Evolutionary conservation across 2,888 invertebrate species (phyloP), one percentile per base, ranked within the genome.

Genomic region (Cabera pusaria): DNA sequence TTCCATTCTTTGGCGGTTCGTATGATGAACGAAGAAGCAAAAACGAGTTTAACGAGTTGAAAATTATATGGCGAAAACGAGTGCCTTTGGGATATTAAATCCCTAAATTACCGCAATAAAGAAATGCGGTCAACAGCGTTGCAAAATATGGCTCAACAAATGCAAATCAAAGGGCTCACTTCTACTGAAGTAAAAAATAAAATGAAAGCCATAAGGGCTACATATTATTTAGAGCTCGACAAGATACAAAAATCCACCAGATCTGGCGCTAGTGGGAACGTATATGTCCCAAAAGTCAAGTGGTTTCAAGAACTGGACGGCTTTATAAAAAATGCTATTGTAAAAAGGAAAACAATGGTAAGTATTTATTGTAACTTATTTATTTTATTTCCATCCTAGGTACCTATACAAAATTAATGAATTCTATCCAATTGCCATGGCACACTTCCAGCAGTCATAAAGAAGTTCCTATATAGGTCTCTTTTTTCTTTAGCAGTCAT

Each of bases 261-360:
- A 50, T 46, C 50, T 22, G 50, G 50, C 27, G 50, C 42, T 50
- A 25, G 40, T 41, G 42, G 44, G 12, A 33, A 45, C 24, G 44
- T 50, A 8, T 46, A 50, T 42, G 22, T 32, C 12, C 46, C 44
- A 31, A 46, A 46, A 40, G 38, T 41, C 16, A 49, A 44, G 20
- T 44, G 39, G 49, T 49, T 48, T 28, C 23, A 34, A 33, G 43
- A 48, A 48, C 23, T 37, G 35, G 39, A 47, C 32, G 33, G 12
- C 23, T 46, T 46, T 46, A 41, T 47, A 34, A 47, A 29, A 47
- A 47, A 47, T 47, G 47, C 8, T 14, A 37, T 19, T 29, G 40
- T 48, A 28, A 32, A 47, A 38, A 36, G 43, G 26, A 47, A 47
- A 47, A 47, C 43, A 43, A 33, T 14, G 11, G 39, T 35, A 3